Base-by-base conservation (phyloP, 2,113 vertebrate species). In the Illadopsis cleaveri region DNA sequence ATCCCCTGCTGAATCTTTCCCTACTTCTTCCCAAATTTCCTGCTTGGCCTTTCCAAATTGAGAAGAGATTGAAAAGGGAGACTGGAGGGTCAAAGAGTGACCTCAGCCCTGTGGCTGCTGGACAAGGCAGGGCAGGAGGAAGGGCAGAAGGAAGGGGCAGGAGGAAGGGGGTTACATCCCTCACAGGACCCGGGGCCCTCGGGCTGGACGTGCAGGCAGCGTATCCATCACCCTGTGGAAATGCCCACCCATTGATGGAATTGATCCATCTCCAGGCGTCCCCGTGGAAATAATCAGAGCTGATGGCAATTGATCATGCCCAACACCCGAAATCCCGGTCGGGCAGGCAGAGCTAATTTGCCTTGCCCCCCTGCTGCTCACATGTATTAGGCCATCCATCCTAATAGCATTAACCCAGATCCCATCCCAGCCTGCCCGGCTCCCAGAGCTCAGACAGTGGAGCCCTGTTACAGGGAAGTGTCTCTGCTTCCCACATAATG, bases 251-350 rank as follows among this genome's bases (percentile, higher is more conserved):
- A 89, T 71, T 60, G 95, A 90, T 44, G 94, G 94, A 37, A 97
- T 97, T 94, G 97, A 97, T 97, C 97, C 84, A 89, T 95, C 95
- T 94, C 90, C 87, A 60, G 87, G 93, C 96, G 11, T 82, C 94
- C 95, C 95, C 28, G 3, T 88, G 97, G 97, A 97, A 97, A 73
- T 97, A 97, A 97, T 97, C 89, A 12, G 90, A 97, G 92, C 94
- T 96, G 97, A 97, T 96, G 94, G 96, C 97, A 54, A 97, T 97
- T 86, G 97, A 97, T 97, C 96, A 94, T 51, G 47, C 58, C 94
- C 89, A 70, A 17, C 94, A 64, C 94, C 88, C 79, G n/a, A 94
- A 93, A 94, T 90, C 95, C 96, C 1, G 18, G 47, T 14, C 24
- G 7, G 81, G 81, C 91, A 89, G 97, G 80, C 95, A 94, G 75